Evolutionary conservation across 2,113 vertebrate species (phyloP).

Genomic region (Chionodraco myersi): DNA sequence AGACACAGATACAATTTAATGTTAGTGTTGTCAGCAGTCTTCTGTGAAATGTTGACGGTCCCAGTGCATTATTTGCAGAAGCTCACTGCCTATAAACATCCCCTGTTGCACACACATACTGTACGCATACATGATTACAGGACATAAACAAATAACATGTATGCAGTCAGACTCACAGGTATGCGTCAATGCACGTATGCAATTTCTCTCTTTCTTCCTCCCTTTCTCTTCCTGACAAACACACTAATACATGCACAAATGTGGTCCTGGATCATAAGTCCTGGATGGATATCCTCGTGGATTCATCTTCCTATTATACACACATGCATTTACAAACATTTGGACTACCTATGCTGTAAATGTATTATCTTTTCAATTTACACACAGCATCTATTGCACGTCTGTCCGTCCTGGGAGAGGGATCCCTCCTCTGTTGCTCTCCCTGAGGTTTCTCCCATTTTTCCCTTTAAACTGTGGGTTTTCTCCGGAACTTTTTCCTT

Average conservation of each 20-base stretch:
- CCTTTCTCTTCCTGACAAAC: slow-evolving; percentile 37
- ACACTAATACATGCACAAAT: slow-evolving; percentile 43
- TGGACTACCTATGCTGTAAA: too few species aligned
- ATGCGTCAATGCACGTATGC: slow-evolving; percentile 42
- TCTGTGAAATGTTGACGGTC: slow-evolving; percentile 17
- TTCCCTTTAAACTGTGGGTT: too few species aligned
- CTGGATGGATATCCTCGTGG: too few species aligned
- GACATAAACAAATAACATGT: slow-evolving; percentile 34
- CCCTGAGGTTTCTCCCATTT: too few species aligned
- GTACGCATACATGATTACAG: slow-evolving; percentile 1
- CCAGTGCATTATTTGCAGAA: slow-evolving; percentile 20
- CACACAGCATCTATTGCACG: too few species aligned
- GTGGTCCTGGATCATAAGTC: too few species aligned
- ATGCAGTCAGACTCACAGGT: slow-evolving; percentile 18
- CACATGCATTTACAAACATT: too few species aligned
- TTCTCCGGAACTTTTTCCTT: too few species aligned
- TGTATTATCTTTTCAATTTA: too few species aligned
- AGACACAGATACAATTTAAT: slow-evolving; percentile 33
- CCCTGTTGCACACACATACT: background rate
- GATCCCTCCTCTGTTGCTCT: too few species aligned
- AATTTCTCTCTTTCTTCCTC: slow-evolving; percentile 25
- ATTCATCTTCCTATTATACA: too few species aligned
- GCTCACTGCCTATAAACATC: slow-evolving; percentile 10
- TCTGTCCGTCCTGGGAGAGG: too few species aligned
- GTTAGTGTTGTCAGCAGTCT: slow-evolving; percentile 39